Evolutionary conservation across 2,113 vertebrate species (phyloP).

Genomic region (Antigone vipio): DNA sequence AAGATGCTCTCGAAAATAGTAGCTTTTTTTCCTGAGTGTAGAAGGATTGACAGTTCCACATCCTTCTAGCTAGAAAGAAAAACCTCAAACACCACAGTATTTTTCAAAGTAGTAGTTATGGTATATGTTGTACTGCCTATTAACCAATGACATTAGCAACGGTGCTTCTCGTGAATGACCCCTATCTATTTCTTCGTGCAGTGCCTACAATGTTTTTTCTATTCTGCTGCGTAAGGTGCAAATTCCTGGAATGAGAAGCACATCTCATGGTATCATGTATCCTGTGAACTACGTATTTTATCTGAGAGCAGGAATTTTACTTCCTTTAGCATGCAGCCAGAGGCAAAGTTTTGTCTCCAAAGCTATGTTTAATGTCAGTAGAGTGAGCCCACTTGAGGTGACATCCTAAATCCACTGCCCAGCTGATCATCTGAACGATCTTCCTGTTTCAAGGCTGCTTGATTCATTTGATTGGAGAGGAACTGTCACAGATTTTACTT

Average conservation of each 20-base stretch:
- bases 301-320: background rate
- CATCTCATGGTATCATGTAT: background rate
- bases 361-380: background rate
- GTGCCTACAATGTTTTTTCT: background rate
- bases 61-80: background rate
- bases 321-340: background rate
- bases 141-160: background rate
- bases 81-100: background rate
- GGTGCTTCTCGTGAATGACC: background rate
- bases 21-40: background rate
- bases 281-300: background rate
- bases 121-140: background rate
- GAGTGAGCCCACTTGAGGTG: background rate
- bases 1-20: background rate
- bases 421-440: background rate
- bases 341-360: constrained; percentile 12
- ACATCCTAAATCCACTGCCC: constrained; percentile 7
- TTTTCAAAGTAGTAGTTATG: background rate
- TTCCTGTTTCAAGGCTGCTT: background rate
- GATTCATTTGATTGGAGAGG: background rate
- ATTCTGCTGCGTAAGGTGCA: background rate
- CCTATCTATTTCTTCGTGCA: background rate
- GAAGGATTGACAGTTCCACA: background rate
- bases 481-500: background rate
- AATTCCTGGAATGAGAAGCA: background rate